Evolutionary conservation across 2,888 invertebrate genomes (phyloP), one percentile per base, ranked within the genome.

Genomic region (Diloba caeruleocephala): DNA sequence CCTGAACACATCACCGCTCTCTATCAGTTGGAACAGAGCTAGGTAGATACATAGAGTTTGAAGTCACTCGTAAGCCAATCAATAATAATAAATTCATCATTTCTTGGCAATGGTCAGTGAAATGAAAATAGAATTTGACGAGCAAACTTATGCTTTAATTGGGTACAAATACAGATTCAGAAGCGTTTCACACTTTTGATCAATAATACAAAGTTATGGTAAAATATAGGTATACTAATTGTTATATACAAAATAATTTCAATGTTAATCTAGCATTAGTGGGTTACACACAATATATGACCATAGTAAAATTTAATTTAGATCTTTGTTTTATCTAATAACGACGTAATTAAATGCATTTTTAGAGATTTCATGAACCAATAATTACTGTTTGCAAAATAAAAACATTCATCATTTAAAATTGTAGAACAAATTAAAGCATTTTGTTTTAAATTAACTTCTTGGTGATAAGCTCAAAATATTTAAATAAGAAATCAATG

Each of bases 91-190:
- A n/a, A n/a, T n/a, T n/a, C n/a, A n/a, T n/a, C n/a, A n/a, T n/a
- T n/a, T n/a, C n/a, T n/a, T n/a, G n/a, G n/a, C n/a, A 1, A 9
- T 3, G 5, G 0, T 1, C 21, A 33, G 46, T 32, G 0, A 26
- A 48, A 46, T n/a, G 31, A 57, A 43, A 55, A 54, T n/a, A 42
- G 5, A 39, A 14, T 13, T 7, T 19, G 56, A 71, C 57, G 62
- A 76, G 62, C 69, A 52, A 82, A 79, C 81, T 77, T 76, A 71
- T 65, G 76, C 74, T 82, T 83, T 86, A 81, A 69, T 81, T 74
- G 10, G 10, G 3, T 53, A 58, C 17, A 65, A 34, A 64, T 62
- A 66, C 51, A 69, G 41, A 64, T 61, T 58, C 59, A 63, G 37
- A 65, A 59, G 38, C 41, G 41, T 36, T 49, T 25, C 29, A 54